Evolutionary conservation across 53 echinoderm and acorn worm species (phyloP).

Genomic region (Antedon mediterranea): DNA sequence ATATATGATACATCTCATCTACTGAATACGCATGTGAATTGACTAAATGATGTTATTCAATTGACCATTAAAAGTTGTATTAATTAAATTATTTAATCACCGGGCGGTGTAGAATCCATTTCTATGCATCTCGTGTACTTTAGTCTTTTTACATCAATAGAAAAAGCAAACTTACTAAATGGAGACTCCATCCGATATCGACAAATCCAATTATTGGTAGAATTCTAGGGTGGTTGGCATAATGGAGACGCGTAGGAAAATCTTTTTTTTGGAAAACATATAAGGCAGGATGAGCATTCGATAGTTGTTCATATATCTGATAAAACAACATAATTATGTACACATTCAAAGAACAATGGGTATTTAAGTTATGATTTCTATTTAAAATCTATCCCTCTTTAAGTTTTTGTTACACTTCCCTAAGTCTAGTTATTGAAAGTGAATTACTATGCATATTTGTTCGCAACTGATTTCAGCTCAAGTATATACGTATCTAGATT

Average conservation of each 20-base stretch:
- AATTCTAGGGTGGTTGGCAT: slow-evolving; percentile 38
- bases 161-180: slow-evolving; percentile 41
- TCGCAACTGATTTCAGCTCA: too few species aligned
- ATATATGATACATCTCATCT: too few species aligned
- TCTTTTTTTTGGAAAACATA: slow-evolving; percentile 45
- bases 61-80: too few species aligned
- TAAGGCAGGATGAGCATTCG: slow-evolving; percentile 51
- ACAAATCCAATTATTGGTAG: slow-evolving; percentile 49
- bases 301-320: slow-evolving; percentile 45
- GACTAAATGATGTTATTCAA: too few species aligned
- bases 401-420: too few species aligned
- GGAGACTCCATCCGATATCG: slow-evolving; percentile 32
- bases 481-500: too few species aligned
- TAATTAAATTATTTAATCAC: not conserved
- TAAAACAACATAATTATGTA: not conserved
- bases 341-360: not conserved
- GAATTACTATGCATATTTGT: too few species aligned
- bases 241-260: slow-evolving; percentile 45
- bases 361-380: not conserved
- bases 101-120: not conserved
- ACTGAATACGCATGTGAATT: too few species aligned
- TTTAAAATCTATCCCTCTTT: not conserved
- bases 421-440: too few species aligned
- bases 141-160: not conserved
- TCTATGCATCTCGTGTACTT: not conserved